Base-by-base conservation (phyloP, 2,888 invertebrate genomes). In the Caenorhabditis sp. region DNA sequence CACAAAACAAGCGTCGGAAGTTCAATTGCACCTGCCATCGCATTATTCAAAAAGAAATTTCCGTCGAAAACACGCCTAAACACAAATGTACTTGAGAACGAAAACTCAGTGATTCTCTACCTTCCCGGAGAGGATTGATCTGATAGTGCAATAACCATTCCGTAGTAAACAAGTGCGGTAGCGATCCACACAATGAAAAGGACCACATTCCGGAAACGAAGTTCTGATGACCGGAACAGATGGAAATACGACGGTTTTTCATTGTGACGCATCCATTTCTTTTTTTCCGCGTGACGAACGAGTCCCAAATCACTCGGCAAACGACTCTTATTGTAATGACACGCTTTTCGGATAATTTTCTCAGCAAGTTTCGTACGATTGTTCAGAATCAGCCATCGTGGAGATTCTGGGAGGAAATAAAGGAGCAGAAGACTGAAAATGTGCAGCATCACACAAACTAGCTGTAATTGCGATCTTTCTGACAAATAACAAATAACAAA, bases 91-190 rank as follows among this genome's bases (percentile, higher is more conserved):
- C n/a, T n/a, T n/a, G n/a, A 24, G 11, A 0, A 22, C 5, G 22
- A 53, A 44, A 13, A 35, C n/a, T 50, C 20, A 13, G 24, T 18
- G 26, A n/a, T 18, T 22, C 1, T 9, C n/a, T 40, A 61, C 61
- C 84, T 70, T 53, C 86, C 87, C 1, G 87, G 87, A 8, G 86
- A 84, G 1, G 87, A 88, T 58, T 89, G 89, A 80, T 91, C 91
- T 4, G 90, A 90, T 4, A 91, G 84, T 22, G 89, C 89, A 58
- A 91, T 88, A 44, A 91, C 90, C 60, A 91, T 81, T 6, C 91
- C 91, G 44, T 91, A 91, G 86, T 91, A 91, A n/a, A 91, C 91
- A 0, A 91, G 82, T 15, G 91, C 91, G 9, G 91, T 91, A 0
- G 90, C 89, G 22, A 88, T 88, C 90, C 91, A 91, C 44, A 90